Conservation (phyloP, 1,140 invertebrate species). For the Lordiphosa stackelbergi region DNA sequence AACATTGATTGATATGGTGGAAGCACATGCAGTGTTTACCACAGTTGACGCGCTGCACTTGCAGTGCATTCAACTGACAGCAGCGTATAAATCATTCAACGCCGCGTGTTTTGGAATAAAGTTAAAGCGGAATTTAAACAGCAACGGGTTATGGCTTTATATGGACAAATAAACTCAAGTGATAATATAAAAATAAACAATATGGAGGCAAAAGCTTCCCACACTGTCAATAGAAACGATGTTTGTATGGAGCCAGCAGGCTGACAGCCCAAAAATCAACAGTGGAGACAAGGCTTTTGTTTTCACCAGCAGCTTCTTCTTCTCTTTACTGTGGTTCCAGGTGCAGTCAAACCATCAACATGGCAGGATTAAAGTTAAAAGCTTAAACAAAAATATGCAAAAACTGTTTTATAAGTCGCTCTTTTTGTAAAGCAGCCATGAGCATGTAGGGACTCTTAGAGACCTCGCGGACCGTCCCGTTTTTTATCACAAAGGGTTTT, state of each 20-base stretch:
- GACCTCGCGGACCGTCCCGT: too few relatives aligned
- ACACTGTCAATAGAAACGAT: slow-evolving; percentile 47
- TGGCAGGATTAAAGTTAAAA: too few relatives aligned
- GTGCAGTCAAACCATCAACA: too few relatives aligned
- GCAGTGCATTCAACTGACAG: slow-evolving; percentile 23
- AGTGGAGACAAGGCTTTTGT: slow-evolving; percentile 10
- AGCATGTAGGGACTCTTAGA: too few relatives aligned
- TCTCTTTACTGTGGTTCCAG: too few relatives aligned
- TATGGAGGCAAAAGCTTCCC: slow-evolving; percentile 37
- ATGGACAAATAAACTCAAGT: slow-evolving; percentile 64
- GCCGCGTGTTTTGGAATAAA: slow-evolving; percentile 39
- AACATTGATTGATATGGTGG: slow-evolving; percentile 34
- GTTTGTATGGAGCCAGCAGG: slow-evolving; percentile 5
- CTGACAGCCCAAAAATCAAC: slow-evolving; percentile 23
- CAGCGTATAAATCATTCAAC: slow-evolving; percentile 58
- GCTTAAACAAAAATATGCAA: too few relatives aligned
- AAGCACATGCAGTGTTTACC: slow-evolving; percentile 12
- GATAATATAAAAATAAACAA: slow-evolving; percentile 48
- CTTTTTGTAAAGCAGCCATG: too few relatives aligned
- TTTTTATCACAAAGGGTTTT: too few relatives aligned
- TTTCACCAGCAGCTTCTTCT: too few relatives aligned
- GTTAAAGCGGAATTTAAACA: slow-evolving; percentile 46
- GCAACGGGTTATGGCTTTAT: slow-evolving; percentile 18
- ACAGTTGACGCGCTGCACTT: slow-evolving; percentile 1
- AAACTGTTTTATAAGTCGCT: too few relatives aligned